Evolutionary conservation across 1,140 invertebrate species (phyloP).

Genomic region (Cotesia typhae): DNA sequence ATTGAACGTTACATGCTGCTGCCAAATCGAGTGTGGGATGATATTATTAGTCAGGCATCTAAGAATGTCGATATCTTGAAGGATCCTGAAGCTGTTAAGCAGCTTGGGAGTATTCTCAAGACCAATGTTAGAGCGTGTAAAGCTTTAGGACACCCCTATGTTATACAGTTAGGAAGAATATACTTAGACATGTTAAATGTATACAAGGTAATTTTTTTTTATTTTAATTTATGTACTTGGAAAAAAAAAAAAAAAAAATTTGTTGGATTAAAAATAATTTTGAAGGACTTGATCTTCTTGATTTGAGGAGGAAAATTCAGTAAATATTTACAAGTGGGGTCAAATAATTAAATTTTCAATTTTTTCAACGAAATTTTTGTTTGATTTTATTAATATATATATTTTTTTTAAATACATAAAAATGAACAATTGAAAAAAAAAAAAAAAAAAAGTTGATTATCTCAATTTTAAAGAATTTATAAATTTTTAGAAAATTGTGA

Average conservation of each 20-base stretch:
- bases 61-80: conserved; percentile 97
- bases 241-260: not conserved
- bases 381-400: too few relatives aligned
- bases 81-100: conserved; percentile 96
- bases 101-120: conserved; percentile 97
- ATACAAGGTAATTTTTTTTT: conserved; percentile 81
- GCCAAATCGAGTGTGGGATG: conserved; percentile 99
- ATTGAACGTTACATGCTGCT: conserved; percentile 98
- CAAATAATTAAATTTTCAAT: too few relatives aligned
- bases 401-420: too few relatives aligned
- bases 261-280: not conserved
- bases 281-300: too few relatives aligned
- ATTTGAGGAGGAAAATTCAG: too few relatives aligned
- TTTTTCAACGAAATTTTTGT: too few relatives aligned
- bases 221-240: conserved; percentile 2
- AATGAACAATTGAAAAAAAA: too few relatives aligned
- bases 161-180: conserved; percentile 93
- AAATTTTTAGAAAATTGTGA: too few relatives aligned
- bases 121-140: conserved; percentile 99
- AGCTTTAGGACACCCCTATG: conserved; percentile 95
- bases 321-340: too few relatives aligned
- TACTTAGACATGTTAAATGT: conserved; percentile 99
- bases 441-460: too few relatives aligned
- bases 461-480: too few relatives aligned
- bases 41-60: conserved; percentile 96